Conservation (phyloP, 2,113 vertebrate genomes). For the Emydocephalus ijimae region DNA sequence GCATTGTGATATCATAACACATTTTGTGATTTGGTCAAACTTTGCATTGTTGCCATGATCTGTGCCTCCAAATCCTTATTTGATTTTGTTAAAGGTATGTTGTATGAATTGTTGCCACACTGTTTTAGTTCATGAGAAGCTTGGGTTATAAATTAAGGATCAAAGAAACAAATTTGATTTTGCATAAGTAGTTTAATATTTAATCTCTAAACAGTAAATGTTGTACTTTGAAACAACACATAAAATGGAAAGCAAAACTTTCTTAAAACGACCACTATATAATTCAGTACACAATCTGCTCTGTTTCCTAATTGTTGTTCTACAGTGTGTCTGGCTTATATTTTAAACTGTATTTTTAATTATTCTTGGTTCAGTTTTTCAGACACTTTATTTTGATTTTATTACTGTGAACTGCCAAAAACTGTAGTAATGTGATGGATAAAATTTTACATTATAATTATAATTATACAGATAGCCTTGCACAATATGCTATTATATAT, state of each 20-base stretch:
- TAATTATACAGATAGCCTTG: background rate
- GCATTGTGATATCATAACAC: background rate
- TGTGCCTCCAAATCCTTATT: background rate
- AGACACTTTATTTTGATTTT: background rate
- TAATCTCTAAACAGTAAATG: constrained; percentile 33
- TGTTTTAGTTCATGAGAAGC: constrained; percentile 31
- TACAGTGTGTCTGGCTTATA: background rate
- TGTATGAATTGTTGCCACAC: background rate
- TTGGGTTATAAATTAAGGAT: constrained; percentile 41
- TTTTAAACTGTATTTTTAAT: background rate
- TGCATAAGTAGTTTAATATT: background rate
- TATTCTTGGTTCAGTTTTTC: background rate
- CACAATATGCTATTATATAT: background rate
- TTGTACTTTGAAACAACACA: background rate
- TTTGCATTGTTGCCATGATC: background rate
- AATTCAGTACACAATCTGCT: rapidly evolving
- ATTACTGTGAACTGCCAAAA: background rate
- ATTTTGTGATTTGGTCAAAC: background rate
- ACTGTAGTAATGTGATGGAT: background rate
- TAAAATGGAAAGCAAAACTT: constrained; percentile 1
- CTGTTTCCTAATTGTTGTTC: background rate
- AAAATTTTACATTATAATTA: background rate
- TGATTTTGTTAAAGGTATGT: background rate
- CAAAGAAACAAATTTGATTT: constrained; percentile 23
- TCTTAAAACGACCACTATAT: rapidly evolving